Evolutionary conservation across 2,113 vertebrate genomes (phyloP).

Genomic region (Tetrao urogallus): DNA sequence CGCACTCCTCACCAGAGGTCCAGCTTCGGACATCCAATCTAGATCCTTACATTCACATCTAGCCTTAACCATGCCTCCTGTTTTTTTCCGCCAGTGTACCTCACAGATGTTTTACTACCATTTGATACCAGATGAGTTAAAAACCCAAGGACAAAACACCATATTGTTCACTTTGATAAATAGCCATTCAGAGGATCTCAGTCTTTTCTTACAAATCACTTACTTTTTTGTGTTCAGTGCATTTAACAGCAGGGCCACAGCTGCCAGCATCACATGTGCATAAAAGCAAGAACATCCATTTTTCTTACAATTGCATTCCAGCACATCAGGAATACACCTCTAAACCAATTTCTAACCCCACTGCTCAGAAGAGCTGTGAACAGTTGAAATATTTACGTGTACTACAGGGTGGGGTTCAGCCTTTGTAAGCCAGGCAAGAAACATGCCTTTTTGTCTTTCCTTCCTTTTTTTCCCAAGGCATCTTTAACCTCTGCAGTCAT

Average conservation of each 20-base stretch:
- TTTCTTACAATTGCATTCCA: background rate
- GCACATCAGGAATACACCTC: background rate
- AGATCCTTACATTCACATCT: background rate
- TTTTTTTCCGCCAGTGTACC: background rate
- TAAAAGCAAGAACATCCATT: background rate
- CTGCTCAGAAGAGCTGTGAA: background rate
- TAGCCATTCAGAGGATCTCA: background rate
- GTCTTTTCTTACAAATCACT: background rate
- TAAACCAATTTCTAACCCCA: background rate
- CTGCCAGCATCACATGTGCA: background rate
- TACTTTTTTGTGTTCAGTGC: background rate
- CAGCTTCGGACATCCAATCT: background rate
- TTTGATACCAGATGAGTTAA: background rate
- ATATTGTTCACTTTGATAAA: background rate
- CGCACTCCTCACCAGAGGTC: background rate
- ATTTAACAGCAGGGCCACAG: background rate
- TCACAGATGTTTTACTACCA: background rate
- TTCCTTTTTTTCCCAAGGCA: background rate
- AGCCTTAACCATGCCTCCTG: background rate
- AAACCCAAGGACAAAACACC: background rate
- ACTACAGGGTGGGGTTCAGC: background rate
- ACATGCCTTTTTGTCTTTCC: background rate
- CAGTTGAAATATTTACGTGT: background rate
- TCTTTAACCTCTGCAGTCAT: background rate
- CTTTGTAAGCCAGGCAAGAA: background rate